Percentiles rank a stretch among this genome's conserved stretches.
phyloP scores from a whole-genome alignment of 2,888 invertebrate genomes.

The Amorpha juglandis region DNA sequence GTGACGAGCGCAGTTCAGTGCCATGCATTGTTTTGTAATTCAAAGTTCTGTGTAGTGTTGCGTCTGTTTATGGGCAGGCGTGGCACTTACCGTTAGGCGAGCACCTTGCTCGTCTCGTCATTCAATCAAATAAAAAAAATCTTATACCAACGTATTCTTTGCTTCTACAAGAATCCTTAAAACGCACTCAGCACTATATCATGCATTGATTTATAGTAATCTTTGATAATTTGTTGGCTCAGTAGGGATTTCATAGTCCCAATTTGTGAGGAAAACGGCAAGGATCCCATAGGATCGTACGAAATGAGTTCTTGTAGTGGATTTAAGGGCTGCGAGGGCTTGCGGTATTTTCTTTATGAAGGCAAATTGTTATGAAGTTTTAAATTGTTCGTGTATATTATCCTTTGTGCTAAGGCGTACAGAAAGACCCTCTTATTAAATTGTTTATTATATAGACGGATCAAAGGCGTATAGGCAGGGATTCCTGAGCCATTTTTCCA shows the following conservation, averaged over 20 bases:
- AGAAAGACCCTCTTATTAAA: conserved; percentile 6
- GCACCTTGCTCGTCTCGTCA: no score
- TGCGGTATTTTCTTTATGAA: conserved; percentile 23
- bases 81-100: no score
- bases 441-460: background rate
- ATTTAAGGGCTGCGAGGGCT: background rate
- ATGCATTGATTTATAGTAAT: conserved; percentile 13
- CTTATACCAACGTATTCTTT: no score
- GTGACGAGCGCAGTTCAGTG: no score
- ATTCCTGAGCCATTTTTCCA: no score
- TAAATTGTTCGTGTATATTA: conserved; percentile 20
- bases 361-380: conserved; percentile 23
- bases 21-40: no score
- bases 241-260: background rate
- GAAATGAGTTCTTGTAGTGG: background rate
- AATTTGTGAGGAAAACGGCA: background rate
- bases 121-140: no score
- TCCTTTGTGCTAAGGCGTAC: background rate
- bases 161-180: background rate
- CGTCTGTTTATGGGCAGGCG: no score
- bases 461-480: background rate
- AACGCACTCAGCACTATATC: background rate
- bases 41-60: no score
- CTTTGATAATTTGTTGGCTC: background rate
- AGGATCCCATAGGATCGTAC: background rate